Conservation (phyloP, 2,113 vertebrate genomes). For the Siniperca knerii region DNA sequence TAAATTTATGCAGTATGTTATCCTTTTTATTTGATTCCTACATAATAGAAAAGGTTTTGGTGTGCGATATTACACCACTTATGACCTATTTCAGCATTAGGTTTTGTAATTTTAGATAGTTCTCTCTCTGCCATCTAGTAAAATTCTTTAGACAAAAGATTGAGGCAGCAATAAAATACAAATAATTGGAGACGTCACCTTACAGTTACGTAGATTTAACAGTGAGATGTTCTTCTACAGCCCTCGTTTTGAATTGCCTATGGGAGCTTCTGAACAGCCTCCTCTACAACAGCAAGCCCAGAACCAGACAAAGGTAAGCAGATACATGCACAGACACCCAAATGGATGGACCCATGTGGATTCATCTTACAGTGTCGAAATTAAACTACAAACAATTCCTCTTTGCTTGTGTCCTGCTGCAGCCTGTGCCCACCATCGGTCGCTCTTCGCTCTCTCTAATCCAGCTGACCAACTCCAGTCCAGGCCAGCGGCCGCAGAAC, state of each 20-base stretch:
- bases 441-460: constrained; percentile 89
- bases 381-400: neutral
- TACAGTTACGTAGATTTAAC: constrained; percentile 14
- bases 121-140: neutral
- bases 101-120: neutral
- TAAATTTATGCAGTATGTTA: constrained; percentile 99
- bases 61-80: neutral
- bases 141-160: neutral
- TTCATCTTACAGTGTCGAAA: neutral
- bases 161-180: neutral
- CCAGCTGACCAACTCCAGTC: constrained; percentile 90
- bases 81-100: neutral
- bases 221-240: constrained; percentile 76
- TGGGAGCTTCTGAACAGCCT: constrained; percentile 96
- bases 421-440: constrained; percentile 62
- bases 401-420: neutral
- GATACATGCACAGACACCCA: neutral
- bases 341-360: neutral
- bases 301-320: constrained; percentile 91
- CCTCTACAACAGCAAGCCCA: constrained; percentile 91
- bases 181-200: neutral
- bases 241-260: constrained; percentile 97
- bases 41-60: neutral
- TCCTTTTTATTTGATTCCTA: constrained; percentile 11
- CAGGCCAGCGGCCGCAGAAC: constrained; percentile 89